These are phyloP conservation scores for Agelaius tricolor DNA, from an alignment of 2,113 vertebrate genomes.

Conservation along the genomic window DNA sequence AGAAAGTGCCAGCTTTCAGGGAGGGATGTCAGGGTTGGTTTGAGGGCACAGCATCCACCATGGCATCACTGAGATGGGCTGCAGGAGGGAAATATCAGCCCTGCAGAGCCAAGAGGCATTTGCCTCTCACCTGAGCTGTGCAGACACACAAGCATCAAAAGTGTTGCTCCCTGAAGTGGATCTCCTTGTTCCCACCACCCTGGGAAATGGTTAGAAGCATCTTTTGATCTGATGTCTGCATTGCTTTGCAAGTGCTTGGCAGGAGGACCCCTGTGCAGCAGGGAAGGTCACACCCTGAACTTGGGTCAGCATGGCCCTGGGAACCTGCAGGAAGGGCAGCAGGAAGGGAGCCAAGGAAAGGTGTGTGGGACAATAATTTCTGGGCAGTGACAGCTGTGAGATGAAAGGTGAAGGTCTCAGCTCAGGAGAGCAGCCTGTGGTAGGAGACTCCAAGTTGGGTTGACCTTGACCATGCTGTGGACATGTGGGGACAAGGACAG, in stretches of 20 bases:
- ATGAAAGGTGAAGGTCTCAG: background rate
- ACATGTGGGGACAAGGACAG: background rate
- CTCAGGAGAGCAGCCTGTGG: background rate
- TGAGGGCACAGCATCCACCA: background rate
- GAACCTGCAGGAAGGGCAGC: background rate
- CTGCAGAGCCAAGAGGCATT: background rate
- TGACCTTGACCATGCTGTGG: background rate
- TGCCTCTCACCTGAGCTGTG: background rate
- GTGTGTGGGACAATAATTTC: rapidly evolving
- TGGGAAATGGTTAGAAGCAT: background rate
- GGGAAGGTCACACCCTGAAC: background rate
- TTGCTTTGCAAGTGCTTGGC: background rate
- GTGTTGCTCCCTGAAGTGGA: background rate
- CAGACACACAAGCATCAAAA: background rate
- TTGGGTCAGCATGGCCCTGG: rapidly evolving
- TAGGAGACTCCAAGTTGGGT: background rate
- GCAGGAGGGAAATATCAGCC: background rate
- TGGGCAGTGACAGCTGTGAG: background rate
- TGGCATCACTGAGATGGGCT: background rate
- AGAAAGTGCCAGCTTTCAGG: background rate
- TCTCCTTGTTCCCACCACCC: background rate
- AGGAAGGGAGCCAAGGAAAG: background rate
- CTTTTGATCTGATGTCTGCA: background rate
- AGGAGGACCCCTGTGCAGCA: background rate
- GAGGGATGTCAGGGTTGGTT: background rate